Percentiles rank a stretch among this genome's conserved stretches.
Evolutionary conservation across 2,888 invertebrate genomes (phyloP).

Genomic region (Cinara cedri): DNA sequence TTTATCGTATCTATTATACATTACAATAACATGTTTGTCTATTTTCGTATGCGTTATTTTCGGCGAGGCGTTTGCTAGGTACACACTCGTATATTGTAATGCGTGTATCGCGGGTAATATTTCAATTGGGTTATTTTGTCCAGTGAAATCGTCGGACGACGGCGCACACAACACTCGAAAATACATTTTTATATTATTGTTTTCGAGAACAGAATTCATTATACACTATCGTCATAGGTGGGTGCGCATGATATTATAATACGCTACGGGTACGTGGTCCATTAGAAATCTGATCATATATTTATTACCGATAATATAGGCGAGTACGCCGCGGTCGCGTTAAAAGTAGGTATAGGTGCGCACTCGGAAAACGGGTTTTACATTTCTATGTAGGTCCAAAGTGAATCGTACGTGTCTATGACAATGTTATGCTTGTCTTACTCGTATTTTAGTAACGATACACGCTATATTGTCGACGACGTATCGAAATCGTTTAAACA

Average conservation of each 20-base stretch:
- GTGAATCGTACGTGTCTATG: too few species aligned
- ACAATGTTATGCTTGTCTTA: too few species aligned
- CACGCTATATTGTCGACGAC: too few species aligned
- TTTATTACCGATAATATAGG: too few species aligned
- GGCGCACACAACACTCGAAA: neutral
- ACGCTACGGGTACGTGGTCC: neutral
- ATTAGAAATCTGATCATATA: constrained; percentile 31
- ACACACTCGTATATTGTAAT: too few species aligned
- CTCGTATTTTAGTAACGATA: too few species aligned
- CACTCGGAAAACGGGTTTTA: constrained; percentile 2
- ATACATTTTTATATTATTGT: constrained; percentile 31
- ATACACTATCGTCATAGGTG: too few species aligned
- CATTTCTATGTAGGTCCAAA: neutral
- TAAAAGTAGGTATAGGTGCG: neutral
- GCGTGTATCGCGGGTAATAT: neutral
- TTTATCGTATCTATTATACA: neutral
- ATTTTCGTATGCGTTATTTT: neutral
- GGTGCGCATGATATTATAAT: too few species aligned
- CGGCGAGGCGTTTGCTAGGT: too few species aligned
- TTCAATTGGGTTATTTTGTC: constrained; percentile 13
- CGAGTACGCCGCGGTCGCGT: neutral
- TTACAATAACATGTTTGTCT: neutral
- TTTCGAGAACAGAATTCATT: too few species aligned
- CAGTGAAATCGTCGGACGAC: constrained; percentile 35
- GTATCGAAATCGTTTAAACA: neutral